Evolutionary conservation across 2,888 invertebrate species (phyloP).

Genomic region (Drosophila nr. fundita): DNA sequence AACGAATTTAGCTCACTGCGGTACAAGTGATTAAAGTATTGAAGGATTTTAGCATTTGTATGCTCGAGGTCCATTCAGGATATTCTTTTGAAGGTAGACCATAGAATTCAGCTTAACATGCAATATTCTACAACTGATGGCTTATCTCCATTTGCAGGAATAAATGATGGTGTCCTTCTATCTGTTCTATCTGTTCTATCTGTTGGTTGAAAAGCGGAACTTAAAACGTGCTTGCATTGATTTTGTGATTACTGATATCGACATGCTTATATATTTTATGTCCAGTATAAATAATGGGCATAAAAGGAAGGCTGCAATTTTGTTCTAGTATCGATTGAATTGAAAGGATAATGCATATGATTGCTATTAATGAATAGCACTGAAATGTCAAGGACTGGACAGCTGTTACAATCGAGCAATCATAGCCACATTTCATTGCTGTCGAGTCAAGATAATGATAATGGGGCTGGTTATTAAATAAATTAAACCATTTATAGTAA

Average conservation of each 20-base stretch:
- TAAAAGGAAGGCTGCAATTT: neutral
- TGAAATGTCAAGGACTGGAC: conserved; percentile 54
- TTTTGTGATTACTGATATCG: neutral
- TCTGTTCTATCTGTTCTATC: neutral
- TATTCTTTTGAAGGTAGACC: neutral
- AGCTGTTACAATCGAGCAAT: conserved; percentile 38
- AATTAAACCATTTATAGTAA: conserved; percentile 67
- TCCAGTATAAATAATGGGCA: neutral
- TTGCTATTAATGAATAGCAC: conserved; percentile 30
- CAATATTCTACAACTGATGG: neutral
- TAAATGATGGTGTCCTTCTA: neutral
- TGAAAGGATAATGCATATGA: conserved; percentile 17
- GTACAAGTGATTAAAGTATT: neutral
- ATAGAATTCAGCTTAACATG: neutral
- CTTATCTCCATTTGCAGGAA: neutral
- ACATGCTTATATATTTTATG: neutral
- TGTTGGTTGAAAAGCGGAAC: neutral
- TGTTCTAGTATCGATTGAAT: conserved; percentile 3
- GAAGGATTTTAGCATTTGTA: neutral
- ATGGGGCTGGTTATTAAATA: conserved; percentile 70
- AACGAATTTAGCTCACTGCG: neutral
- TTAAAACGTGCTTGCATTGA: neutral
- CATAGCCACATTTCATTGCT: conserved; percentile 41
- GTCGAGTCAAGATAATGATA: conserved; percentile 41
- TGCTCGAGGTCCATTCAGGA: neutral